Base-by-base conservation (phyloP, 2,113 vertebrate species). In the Holacanthus passer region DNA sequence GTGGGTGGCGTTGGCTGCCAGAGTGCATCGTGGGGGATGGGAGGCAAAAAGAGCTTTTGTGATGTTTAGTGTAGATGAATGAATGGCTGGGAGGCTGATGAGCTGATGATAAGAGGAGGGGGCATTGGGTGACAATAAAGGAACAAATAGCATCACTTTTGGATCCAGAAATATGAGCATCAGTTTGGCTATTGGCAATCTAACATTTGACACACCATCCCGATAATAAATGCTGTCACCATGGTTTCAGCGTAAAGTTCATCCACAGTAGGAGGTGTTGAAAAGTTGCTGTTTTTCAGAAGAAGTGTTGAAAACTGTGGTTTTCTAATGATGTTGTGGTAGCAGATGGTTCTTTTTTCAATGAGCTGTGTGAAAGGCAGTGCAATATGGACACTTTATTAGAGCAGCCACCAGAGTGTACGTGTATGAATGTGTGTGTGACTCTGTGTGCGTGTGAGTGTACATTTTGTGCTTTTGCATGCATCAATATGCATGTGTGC, bases 261-360 rank as follows among this genome's bases (percentile, higher is more conserved):
- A 1, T 7, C 22, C 37, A 43, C 60, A 71, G 55, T 32, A 53
- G 78, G 78, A 79, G 60, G 45, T 72, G 70, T 59, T 76, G 55
- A 67, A 64, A 79, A 74, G 65, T 71, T 63, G 48, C 39, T 39
- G 27, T 45, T 67, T 39, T 63, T 39, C 8, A 60, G 0, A 45
- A 3, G n/a, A 78, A 60, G 39, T 27, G 41, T 22, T 72, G n/a
- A 24, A 45, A 52, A 56, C 6, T 39, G 62, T 84, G 0, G 0
- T 67, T 71, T 76, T 56, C 20, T 39, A 60, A 67, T 65, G 35
- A 73, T 64, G 35, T 50, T 20, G 22, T 43, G 43, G 24, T 2
- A 65, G 58, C 73, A 84, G 87, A 79, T 89, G 81, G 69, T 83
- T 78, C 35, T 41, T 29, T 72, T 59, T 39, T 19, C 24, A 64